phyloP scores from a whole-genome alignment of 1,140 invertebrate species.

The Lepidotrigona ventralis region DNA sequence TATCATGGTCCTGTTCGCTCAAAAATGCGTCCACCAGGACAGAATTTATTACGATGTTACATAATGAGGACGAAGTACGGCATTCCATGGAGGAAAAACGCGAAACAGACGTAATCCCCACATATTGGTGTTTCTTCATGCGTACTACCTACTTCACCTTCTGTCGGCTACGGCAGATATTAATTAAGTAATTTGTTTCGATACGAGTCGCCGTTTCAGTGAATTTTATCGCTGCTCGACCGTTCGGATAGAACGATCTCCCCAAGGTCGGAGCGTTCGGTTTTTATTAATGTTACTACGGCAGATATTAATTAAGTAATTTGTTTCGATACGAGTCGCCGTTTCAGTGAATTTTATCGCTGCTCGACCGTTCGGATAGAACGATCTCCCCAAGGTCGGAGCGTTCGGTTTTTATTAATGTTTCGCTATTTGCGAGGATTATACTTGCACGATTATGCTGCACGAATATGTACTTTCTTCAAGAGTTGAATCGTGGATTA shows the following conservation, averaged over 20 bases:
- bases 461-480: neutral
- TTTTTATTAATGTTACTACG: neutral
- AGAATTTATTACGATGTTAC: conserved; percentile 10
- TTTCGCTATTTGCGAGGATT: neutral
- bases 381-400: neutral
- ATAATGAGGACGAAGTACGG: neutral
- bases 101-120: neutral
- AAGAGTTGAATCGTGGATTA: neutral
- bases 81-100: neutral
- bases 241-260: neutral
- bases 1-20: neutral
- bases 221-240: no score
- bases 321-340: neutral
- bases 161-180: neutral
- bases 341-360: no score
- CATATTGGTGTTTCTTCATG: neutral
- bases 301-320: neutral
- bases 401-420: neutral
- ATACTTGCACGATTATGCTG: neutral
- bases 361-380: no score
- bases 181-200: neutral
- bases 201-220: no score
- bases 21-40: neutral
- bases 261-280: neutral
- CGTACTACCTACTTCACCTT: neutral